A percentile compares a stretch with the other conserved stretches of the same genome.
phyloP scores from a whole-genome alignment of 2,113 vertebrate genomes.

The Peromyscus leucopus region DNA sequence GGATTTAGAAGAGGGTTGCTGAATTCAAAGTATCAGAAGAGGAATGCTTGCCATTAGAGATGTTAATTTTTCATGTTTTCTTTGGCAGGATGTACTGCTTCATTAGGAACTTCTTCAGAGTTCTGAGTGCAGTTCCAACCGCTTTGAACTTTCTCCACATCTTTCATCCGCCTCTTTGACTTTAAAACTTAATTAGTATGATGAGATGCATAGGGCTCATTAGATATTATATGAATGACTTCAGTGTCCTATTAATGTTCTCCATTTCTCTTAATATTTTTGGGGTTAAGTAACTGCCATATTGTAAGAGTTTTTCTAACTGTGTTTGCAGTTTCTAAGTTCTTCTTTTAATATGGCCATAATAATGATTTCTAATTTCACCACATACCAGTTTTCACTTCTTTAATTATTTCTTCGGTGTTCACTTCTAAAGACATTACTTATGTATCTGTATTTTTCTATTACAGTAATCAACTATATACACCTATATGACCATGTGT shows the following conservation, averaged over 20 bases:
- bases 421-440: background rate
- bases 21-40: constrained; percentile 14
- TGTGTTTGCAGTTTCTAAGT: constrained; percentile 33
- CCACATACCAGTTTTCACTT: constrained; percentile 4
- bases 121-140: constrained; percentile 40
- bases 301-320: constrained; percentile 40
- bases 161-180: constrained; percentile 2
- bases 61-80: background rate
- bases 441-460: background rate
- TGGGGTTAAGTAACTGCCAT: constrained; percentile 1
- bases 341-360: background rate
- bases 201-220: background rate
- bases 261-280: constrained; percentile 16
- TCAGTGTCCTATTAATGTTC: constrained; percentile 38
- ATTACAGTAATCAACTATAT: background rate
- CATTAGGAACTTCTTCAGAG: constrained; percentile 40
- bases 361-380: background rate
- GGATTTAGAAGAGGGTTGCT: constrained; percentile 41
- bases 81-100: constrained; percentile 13
- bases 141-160: constrained; percentile 35
- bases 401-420: constrained; percentile 4
- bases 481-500: background rate
- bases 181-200: constrained; percentile 22
- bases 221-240: background rate
- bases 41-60: constrained; percentile 33